Base-by-base conservation (phyloP, 1,140 invertebrate genomes). In the Cataglyphis hispanica region DNA sequence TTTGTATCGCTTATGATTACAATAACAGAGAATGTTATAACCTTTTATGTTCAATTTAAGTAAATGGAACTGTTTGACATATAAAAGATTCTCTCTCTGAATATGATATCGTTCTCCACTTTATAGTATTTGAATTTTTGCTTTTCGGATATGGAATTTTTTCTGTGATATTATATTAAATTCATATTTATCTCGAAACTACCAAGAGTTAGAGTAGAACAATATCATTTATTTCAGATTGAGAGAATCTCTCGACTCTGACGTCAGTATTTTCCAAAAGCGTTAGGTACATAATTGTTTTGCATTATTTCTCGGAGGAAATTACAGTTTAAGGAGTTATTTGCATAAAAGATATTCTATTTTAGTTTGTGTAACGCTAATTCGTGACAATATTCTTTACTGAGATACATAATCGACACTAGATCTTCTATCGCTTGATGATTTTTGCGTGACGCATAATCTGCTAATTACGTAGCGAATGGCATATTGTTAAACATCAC, bases 131-230 rank as follows among this genome's bases (percentile, higher is more conserved):
- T 77, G 19, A 77, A 77, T 25, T 63, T 77, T 77, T 31, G 19
- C 25, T 25, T 43, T 10, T 64, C 40, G 40, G 6, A 10, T 64
- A 19, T 50, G 16, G 5, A 50, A 27, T 31, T 64, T 43, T 60
- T 27, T 64, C 25, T 7, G 34, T 64, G 63, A 64, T n/a, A 11
- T 43, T 66, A 53, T 31, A 66, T 78, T 78, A 78, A 78, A 78
- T 66, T 66, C 61, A 66, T 43, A 63, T 76, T 43, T 19, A 37
- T 16, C 7, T 63, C 40, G 37, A 27, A 67, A 8, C 61, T 66
- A 50, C 25, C 25, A 34, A 76, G n/a, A 76, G n/a, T 43, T 13
- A 11, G 66, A 40, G 37, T 66, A 66, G 40, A 31, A 77, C 13
- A 43, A 7, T 31, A 69, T 50, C 56, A 67, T 5, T 80, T 22